Conservation (phyloP, 2,888 invertebrate species). For the Drosophila prolongata region DNA sequence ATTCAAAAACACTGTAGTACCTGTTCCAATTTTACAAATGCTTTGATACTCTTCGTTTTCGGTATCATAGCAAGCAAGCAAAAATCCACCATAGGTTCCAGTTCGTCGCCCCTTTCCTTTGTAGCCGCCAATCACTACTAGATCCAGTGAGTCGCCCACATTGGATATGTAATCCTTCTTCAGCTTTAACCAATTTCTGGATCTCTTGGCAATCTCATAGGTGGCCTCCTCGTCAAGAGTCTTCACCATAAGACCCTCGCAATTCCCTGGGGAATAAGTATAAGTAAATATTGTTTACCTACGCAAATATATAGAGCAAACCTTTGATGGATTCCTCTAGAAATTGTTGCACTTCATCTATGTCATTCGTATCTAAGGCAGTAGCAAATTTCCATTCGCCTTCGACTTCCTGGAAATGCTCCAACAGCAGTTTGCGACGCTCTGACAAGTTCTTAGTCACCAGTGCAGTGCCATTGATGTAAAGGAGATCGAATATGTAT, state of each 20-base stretch:
- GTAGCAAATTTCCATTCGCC: constrained; percentile 96
- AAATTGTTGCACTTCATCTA: constrained; percentile 97
- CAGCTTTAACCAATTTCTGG: constrained; percentile 96
- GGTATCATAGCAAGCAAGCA: constrained; percentile 96
- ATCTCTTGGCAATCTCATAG: constrained; percentile 98
- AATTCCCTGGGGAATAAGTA: constrained; percentile 88
- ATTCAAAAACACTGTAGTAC: constrained; percentile 42
- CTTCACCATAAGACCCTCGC: constrained; percentile 99
- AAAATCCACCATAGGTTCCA: constrained; percentile 96
- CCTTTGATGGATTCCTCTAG: constrained; percentile 97
- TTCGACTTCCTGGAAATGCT: constrained; percentile 89
- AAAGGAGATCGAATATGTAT: constrained; percentile 98
- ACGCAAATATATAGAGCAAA: constrained; percentile 55
- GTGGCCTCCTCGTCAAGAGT: constrained; percentile 93
- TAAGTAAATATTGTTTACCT: background rate
- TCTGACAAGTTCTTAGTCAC: constrained; percentile 91
- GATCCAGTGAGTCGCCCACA: constrained; percentile 97
- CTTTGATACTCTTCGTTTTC: constrained; percentile 96
- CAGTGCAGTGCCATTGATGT: constrained; percentile 93
- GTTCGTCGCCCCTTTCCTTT: constrained; percentile 96
- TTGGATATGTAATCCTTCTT: constrained; percentile 99
- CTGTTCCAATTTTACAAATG: constrained; percentile 91
- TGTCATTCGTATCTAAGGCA: constrained; percentile 91
- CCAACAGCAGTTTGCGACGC: constrained; percentile 89
- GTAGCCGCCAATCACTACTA: constrained; percentile 98